Evolutionary conservation across 2,113 vertebrate species (phyloP), one percentile per base, ranked within the genome.

Genomic region (Macrotis lagotis): DNA sequence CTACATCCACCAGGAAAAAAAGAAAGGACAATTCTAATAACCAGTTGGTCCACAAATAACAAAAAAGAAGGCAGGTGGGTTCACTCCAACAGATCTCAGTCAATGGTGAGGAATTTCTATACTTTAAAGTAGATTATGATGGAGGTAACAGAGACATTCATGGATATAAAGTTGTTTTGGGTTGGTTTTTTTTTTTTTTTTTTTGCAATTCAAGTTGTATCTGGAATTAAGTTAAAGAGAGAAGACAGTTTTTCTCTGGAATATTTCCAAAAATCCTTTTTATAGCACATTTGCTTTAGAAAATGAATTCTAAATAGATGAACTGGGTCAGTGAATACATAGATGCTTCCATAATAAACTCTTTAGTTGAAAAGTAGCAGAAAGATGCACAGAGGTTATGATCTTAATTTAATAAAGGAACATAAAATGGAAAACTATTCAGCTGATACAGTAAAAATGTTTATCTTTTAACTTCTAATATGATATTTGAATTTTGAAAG

Each of bases 131-230:
- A 83, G 66, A 83, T 44, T 22, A 22, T 44, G 37, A 83, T 44
- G 19, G 90, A 95, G 74, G 91, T 53, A 92, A 95, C 14, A 19
- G 90, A 94, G 89, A 95, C 25, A 91, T 90, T 53, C 37, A 26
- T 44, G 55, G 91, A 96, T 94, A 83, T 97, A 92, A 93, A 95
- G 55, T 51, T n/a, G n/a, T n/a, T n/a, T n/a, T n/a, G n/a, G n/a
- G n/a, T n/a, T n/a, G n/a, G n/a, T n/a, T n/a, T n/a, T n/a, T n/a
- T 51, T 51, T 51, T 51, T 11, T 59, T 28, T 28, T 59, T 59
- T 74, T 96, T 93, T 66, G 16, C 22, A 95, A 50, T 94, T 94
- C 51, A 93, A 28, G 83, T 59, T 96, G 25, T 90, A 92, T 92
- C 24, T 95, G 92, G 90, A 88, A 95, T 91, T 96, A 93, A 91